Evolutionary conservation across 1,140 invertebrate genomes (phyloP).

Genomic region (Hylaeus volcanicus): DNA sequence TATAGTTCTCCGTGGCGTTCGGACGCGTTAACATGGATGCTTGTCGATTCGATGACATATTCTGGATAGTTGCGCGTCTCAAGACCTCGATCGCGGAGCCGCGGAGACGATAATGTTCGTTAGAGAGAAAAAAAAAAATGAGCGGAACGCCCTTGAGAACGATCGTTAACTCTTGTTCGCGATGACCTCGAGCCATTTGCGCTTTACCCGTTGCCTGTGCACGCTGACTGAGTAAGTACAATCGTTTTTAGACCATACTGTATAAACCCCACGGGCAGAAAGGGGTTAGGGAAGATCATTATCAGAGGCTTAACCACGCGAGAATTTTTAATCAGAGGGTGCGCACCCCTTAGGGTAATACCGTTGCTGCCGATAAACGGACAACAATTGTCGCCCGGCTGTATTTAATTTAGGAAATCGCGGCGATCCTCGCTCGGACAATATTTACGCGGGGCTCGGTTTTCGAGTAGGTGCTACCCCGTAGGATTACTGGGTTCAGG

Average conservation of each 20-base stretch:
- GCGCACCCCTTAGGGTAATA: conserved; percentile 79
- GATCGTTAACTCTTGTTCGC: conserved; percentile 72
- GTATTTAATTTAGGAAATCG: conserved; percentile 58
- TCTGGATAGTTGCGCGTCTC: not conserved
- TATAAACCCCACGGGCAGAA: conserved; percentile 75
- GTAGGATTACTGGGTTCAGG: conserved; percentile 65
- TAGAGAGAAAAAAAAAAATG: conserved; percentile 25
- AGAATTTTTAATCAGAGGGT: conserved; percentile 82
- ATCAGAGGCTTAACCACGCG: conserved; percentile 82
- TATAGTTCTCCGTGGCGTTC: no score
- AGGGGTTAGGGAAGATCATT: conserved; percentile 80
- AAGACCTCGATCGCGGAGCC: not conserved
- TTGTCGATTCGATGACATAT: no score
- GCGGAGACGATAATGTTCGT: conserved; percentile 23
- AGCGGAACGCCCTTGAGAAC: conserved; percentile 49
- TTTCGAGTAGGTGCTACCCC: conserved; percentile 69
- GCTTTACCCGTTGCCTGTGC: conserved; percentile 65
- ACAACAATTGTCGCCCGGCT: conserved; percentile 65
- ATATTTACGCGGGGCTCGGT: conserved; percentile 55
- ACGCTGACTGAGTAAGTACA: conserved; percentile 78
- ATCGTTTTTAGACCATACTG: conserved; percentile 77
- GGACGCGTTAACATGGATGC: no score
- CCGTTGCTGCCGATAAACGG: conserved; percentile 64
- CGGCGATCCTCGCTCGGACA: conserved; percentile 44
- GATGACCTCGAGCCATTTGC: conserved; percentile 74